Evolutionary conservation across 2,113 vertebrate species (phyloP).

Genomic region (Apteryx owenii): DNA sequence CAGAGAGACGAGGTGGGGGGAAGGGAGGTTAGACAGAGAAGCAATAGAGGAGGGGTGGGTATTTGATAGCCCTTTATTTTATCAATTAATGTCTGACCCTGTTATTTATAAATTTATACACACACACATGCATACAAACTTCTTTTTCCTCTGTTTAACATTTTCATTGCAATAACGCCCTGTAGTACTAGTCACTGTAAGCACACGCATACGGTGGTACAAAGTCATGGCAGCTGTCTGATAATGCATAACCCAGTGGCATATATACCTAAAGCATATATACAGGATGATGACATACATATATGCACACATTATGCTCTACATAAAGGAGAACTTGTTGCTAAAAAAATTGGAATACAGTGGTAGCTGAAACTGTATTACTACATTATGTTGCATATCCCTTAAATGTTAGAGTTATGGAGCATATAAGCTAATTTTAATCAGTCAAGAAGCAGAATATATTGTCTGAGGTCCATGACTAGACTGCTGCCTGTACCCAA

Average conservation of each 20-base stretch:
- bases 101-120: not conserved
- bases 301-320: not conserved
- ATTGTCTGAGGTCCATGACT: not conserved
- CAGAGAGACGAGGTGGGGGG: not conserved
- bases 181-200: not conserved
- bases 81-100: not conserved
- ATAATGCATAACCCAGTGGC: not conserved
- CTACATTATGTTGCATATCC: not conserved
- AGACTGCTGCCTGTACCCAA: not conserved
- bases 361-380: not conserved
- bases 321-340: not conserved
- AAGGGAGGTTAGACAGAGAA: not conserved
- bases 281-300: not conserved
- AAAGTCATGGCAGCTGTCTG: not conserved
- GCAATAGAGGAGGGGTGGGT: not conserved
- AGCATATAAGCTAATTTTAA: slow-evolving; percentile 20
- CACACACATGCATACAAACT: not conserved
- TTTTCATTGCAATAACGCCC: not conserved
- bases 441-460: not conserved
- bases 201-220: not conserved
- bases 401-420: slow-evolving; percentile 3
- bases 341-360: not conserved
- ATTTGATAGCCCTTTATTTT: not conserved
- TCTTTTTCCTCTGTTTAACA: not conserved
- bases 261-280: not conserved